Conservation (phyloP, 2,888 invertebrate species). For the Molorchus minor region DNA sequence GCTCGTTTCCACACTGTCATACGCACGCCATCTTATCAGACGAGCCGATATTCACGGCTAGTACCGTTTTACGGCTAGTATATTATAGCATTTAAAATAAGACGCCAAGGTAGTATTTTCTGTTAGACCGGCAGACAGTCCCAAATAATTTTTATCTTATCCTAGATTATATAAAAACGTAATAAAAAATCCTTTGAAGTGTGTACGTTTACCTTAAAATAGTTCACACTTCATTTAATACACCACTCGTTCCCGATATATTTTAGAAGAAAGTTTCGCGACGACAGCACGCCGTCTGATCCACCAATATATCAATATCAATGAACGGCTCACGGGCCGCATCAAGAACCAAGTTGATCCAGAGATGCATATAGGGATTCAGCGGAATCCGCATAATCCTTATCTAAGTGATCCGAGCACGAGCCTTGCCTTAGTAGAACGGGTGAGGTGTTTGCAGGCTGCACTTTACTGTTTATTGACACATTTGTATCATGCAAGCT, state of each 20-base stretch:
- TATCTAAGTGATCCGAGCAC: constrained; percentile 50
- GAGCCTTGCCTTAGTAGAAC: constrained; percentile 50
- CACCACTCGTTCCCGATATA: too few relatives aligned
- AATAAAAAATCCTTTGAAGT: neutral
- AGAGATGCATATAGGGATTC: constrained; percentile 43
- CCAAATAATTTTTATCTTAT: too few relatives aligned
- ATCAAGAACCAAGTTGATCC: constrained; percentile 42
- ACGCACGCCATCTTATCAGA: too few relatives aligned
- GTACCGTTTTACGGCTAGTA: too few relatives aligned
- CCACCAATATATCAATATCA: constrained; percentile 40
- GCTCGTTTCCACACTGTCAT: too few relatives aligned
- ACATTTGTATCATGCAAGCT: constrained; percentile 45
- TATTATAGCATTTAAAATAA: too few relatives aligned
- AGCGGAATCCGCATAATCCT: constrained; percentile 47
- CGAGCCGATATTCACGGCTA: too few relatives aligned
- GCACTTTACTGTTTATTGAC: constrained; percentile 51
- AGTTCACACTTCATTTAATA: neutral
- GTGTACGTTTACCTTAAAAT: neutral
- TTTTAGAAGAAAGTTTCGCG: too few relatives aligned
- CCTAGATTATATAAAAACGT: too few relatives aligned
- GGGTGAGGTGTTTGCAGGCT: constrained; percentile 47
- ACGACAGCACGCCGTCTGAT: constrained; percentile 25
- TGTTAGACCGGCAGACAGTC: too few relatives aligned
- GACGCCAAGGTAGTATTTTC: too few relatives aligned
- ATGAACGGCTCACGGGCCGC: constrained; percentile 28